These are phyloP conservation scores for Berghia stephanieae DNA, from an alignment of 1,140 invertebrate species.

Conservation along the genomic window DNA sequence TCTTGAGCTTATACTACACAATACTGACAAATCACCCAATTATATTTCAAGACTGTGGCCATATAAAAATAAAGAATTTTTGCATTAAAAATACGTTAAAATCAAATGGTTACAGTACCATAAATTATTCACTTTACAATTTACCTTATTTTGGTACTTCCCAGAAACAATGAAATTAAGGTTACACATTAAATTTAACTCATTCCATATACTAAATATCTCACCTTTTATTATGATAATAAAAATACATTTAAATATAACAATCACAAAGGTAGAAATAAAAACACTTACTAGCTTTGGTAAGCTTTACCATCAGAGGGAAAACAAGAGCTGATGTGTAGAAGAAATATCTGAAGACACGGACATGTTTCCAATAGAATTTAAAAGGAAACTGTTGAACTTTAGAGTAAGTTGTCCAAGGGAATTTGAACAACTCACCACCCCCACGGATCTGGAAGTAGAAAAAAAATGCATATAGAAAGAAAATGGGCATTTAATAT, in stretches of 20 bases:
- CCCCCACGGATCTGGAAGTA: constrained; percentile 22
- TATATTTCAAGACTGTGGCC: no score
- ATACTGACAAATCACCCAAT: no score
- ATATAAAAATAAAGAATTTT: no score
- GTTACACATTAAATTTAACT: no score
- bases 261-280: neutral
- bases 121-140: no score
- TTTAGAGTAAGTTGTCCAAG: constrained; percentile 16
- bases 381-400: constrained; percentile 29
- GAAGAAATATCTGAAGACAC: neutral
- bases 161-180: no score
- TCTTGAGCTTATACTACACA: no score
- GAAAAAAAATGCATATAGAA: neutral
- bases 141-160: no score
- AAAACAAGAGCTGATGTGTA: neutral
- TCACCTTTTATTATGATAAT: neutral
- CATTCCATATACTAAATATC: no score
- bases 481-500: no score
- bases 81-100: no score
- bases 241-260: neutral
- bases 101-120: no score
- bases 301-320: neutral
- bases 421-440: constrained; percentile 25
- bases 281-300: constrained; percentile 1
- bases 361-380: constrained; percentile 21